phyloP scores from a whole-genome alignment of 2,113 vertebrate genomes.

The Uropsilus gracilis region DNA sequence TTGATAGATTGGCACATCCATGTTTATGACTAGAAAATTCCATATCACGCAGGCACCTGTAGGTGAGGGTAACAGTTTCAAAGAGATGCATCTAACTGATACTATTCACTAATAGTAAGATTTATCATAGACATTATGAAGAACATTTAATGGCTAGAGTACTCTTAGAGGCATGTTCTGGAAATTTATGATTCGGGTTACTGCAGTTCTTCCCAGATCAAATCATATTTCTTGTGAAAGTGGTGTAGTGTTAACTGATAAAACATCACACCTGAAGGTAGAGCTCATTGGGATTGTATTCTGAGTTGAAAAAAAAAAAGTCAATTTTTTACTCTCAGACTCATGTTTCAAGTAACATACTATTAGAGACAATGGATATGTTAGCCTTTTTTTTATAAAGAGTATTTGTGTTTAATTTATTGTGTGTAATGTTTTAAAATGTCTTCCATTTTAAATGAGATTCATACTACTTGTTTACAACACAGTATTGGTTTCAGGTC shows the following conservation, averaged over 20 bases:
- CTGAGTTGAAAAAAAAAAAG: background rate
- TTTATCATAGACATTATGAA: slow-evolving; percentile 37
- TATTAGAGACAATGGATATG: background rate
- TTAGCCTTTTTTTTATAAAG: background rate
- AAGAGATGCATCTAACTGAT: slow-evolving; percentile 33
- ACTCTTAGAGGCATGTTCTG: background rate
- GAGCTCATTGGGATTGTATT: background rate
- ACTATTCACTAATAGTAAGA: slow-evolving; percentile 55
- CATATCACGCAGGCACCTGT: background rate
- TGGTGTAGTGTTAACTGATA: slow-evolving; percentile 22
- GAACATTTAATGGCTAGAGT: slow-evolving; percentile 36
- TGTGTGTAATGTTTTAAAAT: background rate
- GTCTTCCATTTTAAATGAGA: too few species aligned
- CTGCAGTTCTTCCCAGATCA: slow-evolving; percentile 44
- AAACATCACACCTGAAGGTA: background rate
- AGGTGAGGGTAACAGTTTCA: background rate
- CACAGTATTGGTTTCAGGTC: background rate
- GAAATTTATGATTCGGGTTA: slow-evolving; percentile 53
- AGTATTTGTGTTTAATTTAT: background rate
- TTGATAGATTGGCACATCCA: background rate
- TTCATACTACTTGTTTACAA: too few species aligned
- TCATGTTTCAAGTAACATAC: background rate
- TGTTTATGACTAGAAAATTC: background rate
- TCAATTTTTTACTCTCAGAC: slow-evolving; percentile 17
- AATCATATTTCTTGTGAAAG: slow-evolving; percentile 64